Evolutionary conservation across 2,113 vertebrate species (phyloP).

Genomic region (Cricetomys ansorgei): DNA sequence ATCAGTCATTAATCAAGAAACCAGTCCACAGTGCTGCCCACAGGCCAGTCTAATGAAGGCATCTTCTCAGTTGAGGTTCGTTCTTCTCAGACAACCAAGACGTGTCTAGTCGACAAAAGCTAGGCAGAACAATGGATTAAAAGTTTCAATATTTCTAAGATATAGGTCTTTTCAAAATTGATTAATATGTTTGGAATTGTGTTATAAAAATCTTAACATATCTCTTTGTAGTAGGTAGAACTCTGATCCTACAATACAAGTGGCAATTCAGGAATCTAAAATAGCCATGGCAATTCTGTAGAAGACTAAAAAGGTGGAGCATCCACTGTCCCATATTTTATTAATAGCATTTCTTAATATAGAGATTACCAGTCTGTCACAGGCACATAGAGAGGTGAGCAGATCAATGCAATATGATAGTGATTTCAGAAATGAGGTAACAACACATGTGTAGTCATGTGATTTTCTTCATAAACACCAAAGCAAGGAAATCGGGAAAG

Average conservation of each 20-base stretch:
- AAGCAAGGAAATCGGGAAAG: neutral
- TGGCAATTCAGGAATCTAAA: neutral
- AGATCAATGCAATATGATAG: neutral
- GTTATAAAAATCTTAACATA: neutral
- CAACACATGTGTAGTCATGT: neutral
- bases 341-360: neutral
- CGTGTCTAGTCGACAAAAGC: no score
- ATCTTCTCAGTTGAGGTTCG: neutral
- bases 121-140: neutral
- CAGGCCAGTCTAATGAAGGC: neutral
- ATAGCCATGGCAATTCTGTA: neutral
- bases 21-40: neutral
- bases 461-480: neutral
- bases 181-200: neutral
- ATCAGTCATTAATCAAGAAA: neutral
- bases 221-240: neutral
- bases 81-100: neutral
- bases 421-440: neutral
- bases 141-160: neutral
- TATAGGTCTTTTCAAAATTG: neutral
- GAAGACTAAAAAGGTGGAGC: neutral
- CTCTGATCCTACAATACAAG: neutral
- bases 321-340: neutral
- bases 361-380: neutral
- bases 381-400: neutral